A percentile compares a stretch with the other conserved stretches of the same genome.
Evolutionary conservation across 1,140 invertebrate species (phyloP).

Genomic region (Arion vulgaris): DNA sequence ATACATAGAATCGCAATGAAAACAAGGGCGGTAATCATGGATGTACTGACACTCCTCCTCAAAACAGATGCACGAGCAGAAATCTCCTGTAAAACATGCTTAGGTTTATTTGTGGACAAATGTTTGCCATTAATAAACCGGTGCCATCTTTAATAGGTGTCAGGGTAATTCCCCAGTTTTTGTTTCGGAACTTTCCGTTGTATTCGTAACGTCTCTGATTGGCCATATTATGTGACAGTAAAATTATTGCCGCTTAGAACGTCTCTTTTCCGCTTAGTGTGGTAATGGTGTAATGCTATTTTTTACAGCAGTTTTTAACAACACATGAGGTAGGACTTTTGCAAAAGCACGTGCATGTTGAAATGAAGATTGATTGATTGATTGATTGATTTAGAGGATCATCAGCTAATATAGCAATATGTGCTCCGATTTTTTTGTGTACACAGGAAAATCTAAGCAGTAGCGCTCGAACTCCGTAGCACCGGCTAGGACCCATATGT

Average conservation of each 20-base stretch:
- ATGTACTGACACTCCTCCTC: slow-evolving; percentile 13
- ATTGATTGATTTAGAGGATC: too few relatives aligned
- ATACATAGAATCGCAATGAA: too few relatives aligned
- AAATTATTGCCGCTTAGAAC: not conserved
- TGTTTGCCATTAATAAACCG: slow-evolving; percentile 14
- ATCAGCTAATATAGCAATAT: too few relatives aligned
- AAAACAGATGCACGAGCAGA: not conserved
- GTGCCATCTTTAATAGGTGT: slow-evolving; percentile 18
- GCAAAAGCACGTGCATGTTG: not conserved
- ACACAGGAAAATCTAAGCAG: too few relatives aligned
- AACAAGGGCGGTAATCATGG: not conserved
- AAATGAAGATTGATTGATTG: not conserved
- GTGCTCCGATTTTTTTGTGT: too few relatives aligned
- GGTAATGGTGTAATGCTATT: not conserved
- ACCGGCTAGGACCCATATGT: too few relatives aligned
- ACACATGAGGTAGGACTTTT: not conserved
- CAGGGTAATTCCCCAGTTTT: slow-evolving; percentile 12
- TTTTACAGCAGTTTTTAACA: not conserved
- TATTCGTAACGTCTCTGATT: not conserved
- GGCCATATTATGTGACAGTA: not conserved
- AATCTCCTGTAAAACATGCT: not conserved
- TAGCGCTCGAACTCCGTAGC: too few relatives aligned
- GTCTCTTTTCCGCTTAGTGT: not conserved
- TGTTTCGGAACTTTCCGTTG: slow-evolving; percentile 9
- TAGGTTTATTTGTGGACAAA: slow-evolving; percentile 15